Conservation (phyloP, 2,888 invertebrate species). For the Agrochola litura region DNA sequence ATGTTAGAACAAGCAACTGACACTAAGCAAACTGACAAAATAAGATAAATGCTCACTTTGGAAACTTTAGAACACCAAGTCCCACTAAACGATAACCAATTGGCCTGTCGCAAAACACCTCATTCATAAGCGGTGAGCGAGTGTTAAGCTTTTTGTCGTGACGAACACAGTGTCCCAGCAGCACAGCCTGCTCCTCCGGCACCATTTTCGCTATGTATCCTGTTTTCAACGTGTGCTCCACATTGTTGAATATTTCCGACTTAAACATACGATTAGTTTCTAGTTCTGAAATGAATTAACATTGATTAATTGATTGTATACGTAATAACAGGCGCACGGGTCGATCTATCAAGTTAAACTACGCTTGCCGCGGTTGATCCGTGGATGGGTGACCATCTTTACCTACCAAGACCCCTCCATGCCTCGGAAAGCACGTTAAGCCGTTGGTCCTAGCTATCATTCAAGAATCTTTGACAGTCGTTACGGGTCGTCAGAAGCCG, state of each 20-base stretch:
- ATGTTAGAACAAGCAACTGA: constrained; percentile 6
- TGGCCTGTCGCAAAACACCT: constrained; percentile 89
- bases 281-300: constrained; percentile 83
- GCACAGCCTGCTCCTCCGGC: constrained; percentile 86
- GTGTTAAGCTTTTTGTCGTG: constrained; percentile 90
- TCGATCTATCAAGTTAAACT: too few relatives aligned
- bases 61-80: constrained; percentile 86
- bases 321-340: too few relatives aligned
- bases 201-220: constrained; percentile 71
- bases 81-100: constrained; percentile 91
- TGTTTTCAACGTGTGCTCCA: constrained; percentile 86
- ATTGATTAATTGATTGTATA: neutral
- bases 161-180: constrained; percentile 89
- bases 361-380: too few relatives aligned
- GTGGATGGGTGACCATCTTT: too few relatives aligned
- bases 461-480: too few relatives aligned
- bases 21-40: neutral
- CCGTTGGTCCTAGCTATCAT: too few relatives aligned
- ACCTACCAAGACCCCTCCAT: too few relatives aligned
- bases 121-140: constrained; percentile 91
- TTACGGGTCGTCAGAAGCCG: too few relatives aligned
- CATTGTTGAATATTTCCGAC: constrained; percentile 91
- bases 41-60: constrained; percentile 73
- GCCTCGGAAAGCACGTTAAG: too few relatives aligned
- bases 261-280: constrained; percentile 92